These are phyloP conservation scores for Scolopax bukidnonensis DNA, from an alignment of 2,797 vertebrate genomes.

Conservation along the genomic window DNA sequence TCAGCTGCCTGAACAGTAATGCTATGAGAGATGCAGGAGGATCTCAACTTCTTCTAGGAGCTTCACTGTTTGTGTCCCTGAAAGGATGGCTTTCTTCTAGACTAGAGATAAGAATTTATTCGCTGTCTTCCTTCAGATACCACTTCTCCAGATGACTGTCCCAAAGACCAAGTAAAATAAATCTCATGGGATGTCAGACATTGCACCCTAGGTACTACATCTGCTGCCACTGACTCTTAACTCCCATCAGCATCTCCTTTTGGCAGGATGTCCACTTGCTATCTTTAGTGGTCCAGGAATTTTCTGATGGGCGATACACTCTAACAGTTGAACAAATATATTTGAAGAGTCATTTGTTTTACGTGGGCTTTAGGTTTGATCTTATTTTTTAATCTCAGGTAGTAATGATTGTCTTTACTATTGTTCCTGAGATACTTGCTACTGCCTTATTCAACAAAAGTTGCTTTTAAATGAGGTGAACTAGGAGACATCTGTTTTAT, in stretches of 20 bases:
- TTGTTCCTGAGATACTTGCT: background rate
- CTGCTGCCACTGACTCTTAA: background rate
- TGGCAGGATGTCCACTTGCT: background rate
- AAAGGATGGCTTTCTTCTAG: background rate
- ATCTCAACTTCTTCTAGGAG: background rate
- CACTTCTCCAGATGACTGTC: background rate
- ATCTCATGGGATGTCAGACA: background rate
- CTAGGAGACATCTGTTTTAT: background rate
- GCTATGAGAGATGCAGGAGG: background rate
- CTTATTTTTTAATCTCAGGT: background rate
- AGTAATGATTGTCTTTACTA: background rate
- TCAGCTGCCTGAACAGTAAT: background rate
- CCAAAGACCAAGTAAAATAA: background rate
- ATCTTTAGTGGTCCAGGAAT: background rate
- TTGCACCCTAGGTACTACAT: background rate
- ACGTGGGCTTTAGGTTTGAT: background rate
- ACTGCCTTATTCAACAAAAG: background rate
- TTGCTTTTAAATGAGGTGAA: background rate
- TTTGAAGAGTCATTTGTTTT: background rate
- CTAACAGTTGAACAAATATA: background rate
- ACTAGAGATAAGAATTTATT: background rate
- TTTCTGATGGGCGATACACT: background rate
- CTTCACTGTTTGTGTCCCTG: background rate
- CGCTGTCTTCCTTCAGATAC: background rate
- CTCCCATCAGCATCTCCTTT: background rate